phyloP scores from a whole-genome alignment of 2,113 vertebrate species.

The Sula dactylatra region DNA sequence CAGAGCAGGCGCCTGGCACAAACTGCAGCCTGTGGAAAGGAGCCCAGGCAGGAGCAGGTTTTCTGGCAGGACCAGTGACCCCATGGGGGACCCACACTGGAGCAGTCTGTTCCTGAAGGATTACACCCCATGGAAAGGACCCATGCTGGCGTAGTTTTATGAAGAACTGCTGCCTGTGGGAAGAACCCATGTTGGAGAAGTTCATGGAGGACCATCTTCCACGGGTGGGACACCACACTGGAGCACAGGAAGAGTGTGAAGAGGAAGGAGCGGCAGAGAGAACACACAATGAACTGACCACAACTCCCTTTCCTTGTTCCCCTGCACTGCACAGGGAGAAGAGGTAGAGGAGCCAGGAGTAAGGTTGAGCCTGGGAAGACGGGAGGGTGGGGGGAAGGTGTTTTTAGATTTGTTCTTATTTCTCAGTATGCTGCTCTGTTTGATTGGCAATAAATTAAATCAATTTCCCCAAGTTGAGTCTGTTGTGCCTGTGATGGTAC shows the following conservation, averaged over 20 bases:
- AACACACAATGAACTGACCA: too few relatives aligned
- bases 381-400: background rate
- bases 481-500: background rate
- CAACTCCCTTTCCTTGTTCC: too few relatives aligned
- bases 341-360: background rate
- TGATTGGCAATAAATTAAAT: background rate
- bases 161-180: background rate
- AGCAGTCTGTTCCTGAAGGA: background rate
- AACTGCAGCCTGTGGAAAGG: background rate
- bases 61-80: too few relatives aligned
- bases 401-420: background rate
- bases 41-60: too few relatives aligned
- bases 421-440: background rate
- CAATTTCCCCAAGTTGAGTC: background rate
- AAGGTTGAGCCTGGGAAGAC: background rate
- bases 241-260: too few relatives aligned
- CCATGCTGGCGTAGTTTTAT: background rate
- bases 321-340: too few relatives aligned
- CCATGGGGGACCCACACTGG: background rate
- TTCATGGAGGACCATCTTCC: background rate
- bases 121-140: background rate
- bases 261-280: too few relatives aligned
- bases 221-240: rapidly evolving
- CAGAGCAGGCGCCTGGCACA: background rate
- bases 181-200: background rate